Evolutionary conservation across 1,140 invertebrate species (phyloP), one percentile per base, ranked within the genome.

Genomic region (Doryteuthis pealeii): DNA sequence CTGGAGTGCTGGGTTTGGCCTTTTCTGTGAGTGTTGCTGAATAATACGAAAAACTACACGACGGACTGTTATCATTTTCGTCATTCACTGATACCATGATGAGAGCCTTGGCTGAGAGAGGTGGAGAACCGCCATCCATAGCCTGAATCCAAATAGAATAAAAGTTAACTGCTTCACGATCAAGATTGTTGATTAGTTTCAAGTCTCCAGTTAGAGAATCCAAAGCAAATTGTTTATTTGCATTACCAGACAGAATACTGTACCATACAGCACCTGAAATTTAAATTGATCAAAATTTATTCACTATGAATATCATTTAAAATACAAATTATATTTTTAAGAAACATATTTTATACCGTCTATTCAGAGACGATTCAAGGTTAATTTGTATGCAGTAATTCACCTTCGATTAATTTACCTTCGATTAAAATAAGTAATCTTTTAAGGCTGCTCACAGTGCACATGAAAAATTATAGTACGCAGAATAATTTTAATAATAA

Each of bases 181-280:
- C 70, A 18, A 71, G 43, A 45, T 8, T 22, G 10, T 1, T 18
- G 14, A 30, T 28, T 0, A 54, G 40, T 40, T 90, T 94, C 68
- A 97, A 94, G 87, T 95, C 93, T 4, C 95, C 96, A 35, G 91
- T 92, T 78, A 93, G 90, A 0, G 91, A 84, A 83, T 95, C 93
- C 73, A 97, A 93, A 78, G 92, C 89, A 87, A 97, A 97, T 68
- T 40, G 54, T 31, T 70, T 71, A 15, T 78, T 73, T 74, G 75
- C 81, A 73, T 84, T 77, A 30, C 76, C 78, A 31, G 93, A 90
- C 0, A 92, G 87, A 6, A 97, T 87, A 79, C 91, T 91, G 85
- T 94, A 97, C 5, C 35, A 31, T 8, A 97, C 90, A 84, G 92
- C 90, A 1, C 95, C 94, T 88, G 97, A 96, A 80, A 93, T 91